These are phyloP conservation scores for Gorsachius magnificus DNA, from an alignment of 2,797 vertebrate species.

Conservation along the genomic window DNA sequence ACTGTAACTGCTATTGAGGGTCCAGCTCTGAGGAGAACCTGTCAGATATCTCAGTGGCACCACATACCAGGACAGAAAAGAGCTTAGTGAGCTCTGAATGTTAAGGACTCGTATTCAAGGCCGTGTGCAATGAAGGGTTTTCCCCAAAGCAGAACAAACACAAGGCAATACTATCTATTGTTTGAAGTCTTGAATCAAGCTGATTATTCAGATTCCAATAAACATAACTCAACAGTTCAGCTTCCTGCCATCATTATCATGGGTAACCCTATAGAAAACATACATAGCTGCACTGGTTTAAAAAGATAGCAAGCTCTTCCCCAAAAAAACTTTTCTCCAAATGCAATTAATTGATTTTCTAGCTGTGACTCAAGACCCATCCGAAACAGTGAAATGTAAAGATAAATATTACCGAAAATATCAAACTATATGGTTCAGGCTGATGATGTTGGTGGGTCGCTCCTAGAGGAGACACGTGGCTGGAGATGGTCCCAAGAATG, in stretches of 20 bases:
- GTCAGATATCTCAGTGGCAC: neutral
- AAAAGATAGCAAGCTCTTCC: neutral
- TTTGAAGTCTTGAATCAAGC: neutral
- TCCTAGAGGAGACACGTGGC: neutral
- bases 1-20: neutral
- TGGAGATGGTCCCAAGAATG: neutral
- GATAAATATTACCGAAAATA: neutral
- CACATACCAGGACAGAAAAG: neutral
- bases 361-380: neutral
- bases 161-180: neutral
- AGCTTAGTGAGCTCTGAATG: neutral
- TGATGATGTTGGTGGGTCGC: neutral
- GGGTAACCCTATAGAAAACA: neutral
- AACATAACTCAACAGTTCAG: neutral
- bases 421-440: neutral
- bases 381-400: neutral
- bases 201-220: neutral
- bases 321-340: neutral
- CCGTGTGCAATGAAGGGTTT: neutral
- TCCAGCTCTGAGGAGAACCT: neutral
- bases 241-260: neutral
- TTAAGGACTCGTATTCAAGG: neutral
- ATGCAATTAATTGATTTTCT: neutral
- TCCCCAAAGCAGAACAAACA: neutral
- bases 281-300: neutral